Evolutionary conservation across 2,113 vertebrate species (phyloP).

Genomic region (Lepus europaeus): DNA sequence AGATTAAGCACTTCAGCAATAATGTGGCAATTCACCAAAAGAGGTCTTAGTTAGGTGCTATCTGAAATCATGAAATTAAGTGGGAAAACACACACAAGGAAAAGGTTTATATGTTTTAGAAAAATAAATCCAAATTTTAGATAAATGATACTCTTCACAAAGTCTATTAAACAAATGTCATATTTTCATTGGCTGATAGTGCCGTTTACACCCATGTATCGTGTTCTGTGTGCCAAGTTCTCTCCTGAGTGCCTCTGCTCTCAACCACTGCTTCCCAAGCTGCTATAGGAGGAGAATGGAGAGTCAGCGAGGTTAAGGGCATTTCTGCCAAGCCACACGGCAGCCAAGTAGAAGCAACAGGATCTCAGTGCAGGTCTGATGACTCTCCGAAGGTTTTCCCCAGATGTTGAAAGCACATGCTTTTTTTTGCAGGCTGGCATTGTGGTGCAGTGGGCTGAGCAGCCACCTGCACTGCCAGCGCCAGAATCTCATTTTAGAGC

Average conservation of each 20-base stretch:
- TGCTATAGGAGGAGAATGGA: not conserved
- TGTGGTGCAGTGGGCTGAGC: no score
- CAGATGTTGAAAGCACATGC: not conserved
- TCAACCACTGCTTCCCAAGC: not conserved
- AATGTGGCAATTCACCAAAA: constrained; percentile 79
- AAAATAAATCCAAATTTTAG: constrained; percentile 78
- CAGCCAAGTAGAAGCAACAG: not conserved
- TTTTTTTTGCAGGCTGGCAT: not conserved
- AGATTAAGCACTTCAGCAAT: constrained; percentile 80
- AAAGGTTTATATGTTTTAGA: constrained; percentile 77
- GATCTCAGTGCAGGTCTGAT: not conserved
- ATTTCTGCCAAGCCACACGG: not conserved
- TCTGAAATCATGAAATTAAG: constrained; percentile 82
- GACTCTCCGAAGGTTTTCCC: constrained; percentile 7
- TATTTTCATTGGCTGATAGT: constrained; percentile 68
- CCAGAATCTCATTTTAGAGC: no score
- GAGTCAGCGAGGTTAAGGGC: not conserved
- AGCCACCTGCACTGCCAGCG: no score
- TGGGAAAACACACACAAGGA: constrained; percentile 76
- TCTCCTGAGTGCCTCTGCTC: constrained; percentile 5
- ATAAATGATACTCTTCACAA: constrained; percentile 75
- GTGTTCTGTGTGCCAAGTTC: constrained; percentile 55
- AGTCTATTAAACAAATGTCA: constrained; percentile 64
- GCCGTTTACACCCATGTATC: constrained; percentile 43
- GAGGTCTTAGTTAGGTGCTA: constrained; percentile 78